Evolutionary conservation across 1,140 invertebrate species (phyloP), one percentile per base, ranked within the genome.

Genomic region (Trichonephila clavata): DNA sequence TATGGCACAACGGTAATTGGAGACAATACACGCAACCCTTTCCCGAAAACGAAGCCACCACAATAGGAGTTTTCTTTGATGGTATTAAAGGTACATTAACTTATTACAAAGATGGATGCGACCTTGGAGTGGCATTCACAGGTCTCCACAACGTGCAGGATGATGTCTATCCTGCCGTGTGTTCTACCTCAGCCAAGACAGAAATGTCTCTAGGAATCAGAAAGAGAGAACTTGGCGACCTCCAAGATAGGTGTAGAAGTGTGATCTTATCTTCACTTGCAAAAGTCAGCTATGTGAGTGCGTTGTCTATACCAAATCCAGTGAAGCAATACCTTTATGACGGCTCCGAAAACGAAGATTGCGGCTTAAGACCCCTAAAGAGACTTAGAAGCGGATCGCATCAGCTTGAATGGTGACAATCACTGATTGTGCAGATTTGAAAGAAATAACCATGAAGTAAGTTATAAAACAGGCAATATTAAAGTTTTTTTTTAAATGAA

Each of bases 371-470:
- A 21, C 50, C 68, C 7, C 7, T 32, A 13, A 94, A n/a, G n/a
- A n/a, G n/a, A n/a, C n/a, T n/a, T n/a, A n/a, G n/a, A n/a, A n/a
- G n/a, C 21, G 86, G 60, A 16, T 81, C 89, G 14, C 89, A 81
- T 32, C 32, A 39, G 1, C 1, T 39, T 39, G 1, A 3, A 39
- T 97, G 95, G 97, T 98, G 92, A 98, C 98, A 95, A 98, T 98
- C 95, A 96, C 98, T 94, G 97, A 98, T 95, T 97, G 97, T 94
- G 97, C 97, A 61, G 98, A 98, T 96, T 96, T 98, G 94, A 97
- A 98, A 96, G 97, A 98, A 96, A 97, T 98, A 90, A 98, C 98
- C n/a, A 98, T 98, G 97, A 98, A 98, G 96, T 98, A 97, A 90
- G 97, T 98, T 94, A 98, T 97, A 95, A 97, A 98, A 96, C 97